Evolutionary conservation across 2,113 vertebrate genomes (phyloP).

Genomic region (Pomatostomus ruficeps): DNA sequence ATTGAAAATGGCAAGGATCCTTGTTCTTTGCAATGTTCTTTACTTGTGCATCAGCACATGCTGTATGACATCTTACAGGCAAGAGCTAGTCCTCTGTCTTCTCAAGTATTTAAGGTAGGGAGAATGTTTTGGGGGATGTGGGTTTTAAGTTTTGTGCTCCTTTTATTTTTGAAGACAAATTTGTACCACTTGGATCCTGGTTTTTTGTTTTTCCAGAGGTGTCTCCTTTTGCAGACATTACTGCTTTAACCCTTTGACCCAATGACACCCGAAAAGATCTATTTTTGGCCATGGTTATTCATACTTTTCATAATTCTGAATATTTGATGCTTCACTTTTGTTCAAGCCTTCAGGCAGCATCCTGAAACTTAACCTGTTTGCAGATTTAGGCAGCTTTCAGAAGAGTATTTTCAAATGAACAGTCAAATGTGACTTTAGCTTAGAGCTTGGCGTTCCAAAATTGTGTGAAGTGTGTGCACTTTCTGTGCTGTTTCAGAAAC

Average conservation of each 20-base stretch:
- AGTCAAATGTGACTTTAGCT: neutral
- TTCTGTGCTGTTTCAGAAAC: neutral
- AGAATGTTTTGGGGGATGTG: fast-evolving
- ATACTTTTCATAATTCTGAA: neutral
- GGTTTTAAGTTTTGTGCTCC: neutral
- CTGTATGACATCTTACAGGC: neutral
- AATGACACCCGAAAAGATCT: neutral
- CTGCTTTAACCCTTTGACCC: neutral
- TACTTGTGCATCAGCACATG: neutral
- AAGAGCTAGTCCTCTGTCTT: neutral
- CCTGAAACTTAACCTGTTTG: neutral
- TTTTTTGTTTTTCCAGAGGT: neutral
- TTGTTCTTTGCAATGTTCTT: neutral
- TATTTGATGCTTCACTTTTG: neutral
- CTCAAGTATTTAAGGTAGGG: neutral
- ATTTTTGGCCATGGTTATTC: neutral
- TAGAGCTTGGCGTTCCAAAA: neutral
- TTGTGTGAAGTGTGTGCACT: neutral
- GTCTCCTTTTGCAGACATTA: neutral
- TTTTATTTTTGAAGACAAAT: neutral
- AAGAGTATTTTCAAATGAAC: neutral
- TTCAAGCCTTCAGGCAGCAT: neutral
- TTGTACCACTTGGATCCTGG: neutral
- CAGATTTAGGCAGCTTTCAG: neutral
- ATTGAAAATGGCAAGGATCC: neutral